phyloP scores from a whole-genome alignment of 2,888 invertebrate species.

The Daptonema setosum region DNA sequence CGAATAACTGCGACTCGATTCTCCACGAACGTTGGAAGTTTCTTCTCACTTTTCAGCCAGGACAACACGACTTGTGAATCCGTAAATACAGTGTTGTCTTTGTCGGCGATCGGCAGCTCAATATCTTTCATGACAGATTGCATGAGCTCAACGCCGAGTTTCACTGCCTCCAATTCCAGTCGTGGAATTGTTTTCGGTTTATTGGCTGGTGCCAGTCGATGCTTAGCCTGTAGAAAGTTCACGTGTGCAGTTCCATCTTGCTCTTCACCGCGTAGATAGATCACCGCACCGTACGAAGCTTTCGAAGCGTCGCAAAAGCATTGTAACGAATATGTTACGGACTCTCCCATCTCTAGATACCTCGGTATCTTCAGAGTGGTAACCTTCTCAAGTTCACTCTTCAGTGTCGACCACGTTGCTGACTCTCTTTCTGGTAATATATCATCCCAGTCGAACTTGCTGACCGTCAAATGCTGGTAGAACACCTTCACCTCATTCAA shows the following conservation, averaged over 20 bases:
- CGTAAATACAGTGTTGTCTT: no score
- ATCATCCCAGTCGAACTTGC: not conserved
- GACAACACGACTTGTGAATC: not conserved
- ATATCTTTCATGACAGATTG: not conserved
- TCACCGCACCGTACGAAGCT: not conserved
- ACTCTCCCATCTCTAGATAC: no score
- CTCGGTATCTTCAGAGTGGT: no score
- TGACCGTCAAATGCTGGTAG: not conserved
- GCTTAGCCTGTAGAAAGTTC: not conserved
- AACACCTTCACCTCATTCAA: not conserved
- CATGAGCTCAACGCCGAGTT: not conserved
- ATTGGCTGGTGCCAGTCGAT: not conserved
- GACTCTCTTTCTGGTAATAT: no score
- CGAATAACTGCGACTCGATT: not conserved
- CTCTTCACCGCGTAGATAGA: not conserved
- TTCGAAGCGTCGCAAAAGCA: not conserved
- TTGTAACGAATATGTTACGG: not conserved
- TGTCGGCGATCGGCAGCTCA: not conserved
- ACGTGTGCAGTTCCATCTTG: not conserved
- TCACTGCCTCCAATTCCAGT: not conserved
- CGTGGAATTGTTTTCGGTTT: not conserved
- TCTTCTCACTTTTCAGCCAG: not conserved
- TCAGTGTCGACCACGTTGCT: no score
- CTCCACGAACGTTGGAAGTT: not conserved
- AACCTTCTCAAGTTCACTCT: no score